Evolutionary conservation across 2,113 vertebrate species (phyloP).

Genomic region (Enhydra lutris): DNA sequence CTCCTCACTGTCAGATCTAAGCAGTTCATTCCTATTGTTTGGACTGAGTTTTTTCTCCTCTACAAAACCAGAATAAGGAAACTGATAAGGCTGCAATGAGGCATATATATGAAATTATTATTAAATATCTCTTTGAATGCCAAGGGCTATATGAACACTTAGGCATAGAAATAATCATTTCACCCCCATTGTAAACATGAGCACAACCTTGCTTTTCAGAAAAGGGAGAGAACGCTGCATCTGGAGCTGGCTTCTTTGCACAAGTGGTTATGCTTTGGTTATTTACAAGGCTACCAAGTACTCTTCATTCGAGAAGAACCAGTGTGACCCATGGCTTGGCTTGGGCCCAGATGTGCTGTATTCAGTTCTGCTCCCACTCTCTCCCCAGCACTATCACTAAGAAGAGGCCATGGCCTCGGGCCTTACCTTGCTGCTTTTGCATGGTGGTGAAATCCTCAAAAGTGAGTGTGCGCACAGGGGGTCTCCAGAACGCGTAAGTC

Average conservation of each 20-base stretch:
- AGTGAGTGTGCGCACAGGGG: slow-evolving; percentile 96
- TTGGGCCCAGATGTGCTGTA: accelerated
- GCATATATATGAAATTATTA: neutral
- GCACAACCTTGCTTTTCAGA: neutral
- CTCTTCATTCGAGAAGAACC: neutral
- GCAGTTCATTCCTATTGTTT: neutral
- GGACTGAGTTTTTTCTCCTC: neutral
- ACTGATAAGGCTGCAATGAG: neutral
- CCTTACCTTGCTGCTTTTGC: slow-evolving; percentile 98
- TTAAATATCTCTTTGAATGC: neutral
- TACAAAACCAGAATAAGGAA: neutral
- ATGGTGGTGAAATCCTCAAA: slow-evolving; percentile 99
- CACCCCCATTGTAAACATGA: neutral
- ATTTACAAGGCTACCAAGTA: neutral
- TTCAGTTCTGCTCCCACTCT: neutral
- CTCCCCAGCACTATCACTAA: neutral
- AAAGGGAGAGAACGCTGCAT: neutral
- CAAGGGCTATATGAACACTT: neutral
- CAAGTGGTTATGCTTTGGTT: neutral
- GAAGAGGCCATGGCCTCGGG: neutral
- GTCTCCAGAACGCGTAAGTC: slow-evolving; percentile 99
- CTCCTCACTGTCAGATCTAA: neutral
- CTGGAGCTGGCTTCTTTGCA: neutral
- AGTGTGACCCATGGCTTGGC: neutral
- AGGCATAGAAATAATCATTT: neutral